phyloP scores from a whole-genome alignment of 2,113 vertebrate genomes.

The Ranitomeya imitator region DNA sequence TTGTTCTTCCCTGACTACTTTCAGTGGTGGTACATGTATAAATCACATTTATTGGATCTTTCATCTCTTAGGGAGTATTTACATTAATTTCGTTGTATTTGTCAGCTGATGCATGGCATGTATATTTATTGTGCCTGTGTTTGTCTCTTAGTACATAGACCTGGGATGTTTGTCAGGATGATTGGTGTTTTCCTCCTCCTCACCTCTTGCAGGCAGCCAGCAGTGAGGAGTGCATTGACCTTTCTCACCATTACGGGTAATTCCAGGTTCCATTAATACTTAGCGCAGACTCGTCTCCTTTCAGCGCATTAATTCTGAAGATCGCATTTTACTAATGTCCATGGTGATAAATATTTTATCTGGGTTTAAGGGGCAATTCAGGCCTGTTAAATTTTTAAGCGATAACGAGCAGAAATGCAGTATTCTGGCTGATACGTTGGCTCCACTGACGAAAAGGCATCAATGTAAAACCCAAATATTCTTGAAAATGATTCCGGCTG shows the following conservation, averaged over 20 bases:
- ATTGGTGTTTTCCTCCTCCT: neutral
- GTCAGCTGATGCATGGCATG: neutral
- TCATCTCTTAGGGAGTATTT: neutral
- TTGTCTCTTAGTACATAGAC: neutral
- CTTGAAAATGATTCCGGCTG: too few species aligned
- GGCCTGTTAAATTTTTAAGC: neutral
- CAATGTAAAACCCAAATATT: too few species aligned
- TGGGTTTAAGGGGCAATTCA: neutral
- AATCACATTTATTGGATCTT: neutral
- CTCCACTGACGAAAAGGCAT: too few species aligned
- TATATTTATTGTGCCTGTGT: neutral
- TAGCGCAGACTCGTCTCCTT: neutral
- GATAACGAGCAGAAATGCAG: neutral
- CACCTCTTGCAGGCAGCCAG: neutral
- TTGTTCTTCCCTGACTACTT: neutral
- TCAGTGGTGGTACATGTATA: neutral
- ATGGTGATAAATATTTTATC: neutral
- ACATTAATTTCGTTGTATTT: neutral
- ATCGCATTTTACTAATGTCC: neutral
- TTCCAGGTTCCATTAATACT: slow-evolving; percentile 33
- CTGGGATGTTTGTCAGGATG: slow-evolving; percentile 13
- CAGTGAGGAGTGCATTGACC: slow-evolving; percentile 12
- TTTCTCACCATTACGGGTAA: slow-evolving; percentile 15
- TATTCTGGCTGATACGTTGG: neutral
- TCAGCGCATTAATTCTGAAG: neutral